Percentiles rank a stretch among this genome's conserved stretches.
These are phyloP conservation scores for Aspiorhynchus laticeps DNA, from an alignment of 2,113 vertebrate genomes.

Conservation along the genomic window DNA sequence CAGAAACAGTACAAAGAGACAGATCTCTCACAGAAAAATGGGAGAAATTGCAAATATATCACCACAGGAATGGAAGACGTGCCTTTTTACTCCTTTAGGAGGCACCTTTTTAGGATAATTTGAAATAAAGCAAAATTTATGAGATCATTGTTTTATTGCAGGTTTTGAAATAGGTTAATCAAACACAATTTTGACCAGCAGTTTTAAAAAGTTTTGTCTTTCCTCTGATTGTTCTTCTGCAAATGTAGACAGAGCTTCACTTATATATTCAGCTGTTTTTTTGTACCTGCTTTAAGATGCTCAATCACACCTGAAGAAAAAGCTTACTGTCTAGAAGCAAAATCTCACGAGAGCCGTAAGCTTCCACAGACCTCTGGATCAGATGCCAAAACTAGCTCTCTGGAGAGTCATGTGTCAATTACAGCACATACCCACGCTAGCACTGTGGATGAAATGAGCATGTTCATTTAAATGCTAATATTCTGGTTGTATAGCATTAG, in stretches of 20 bases:
- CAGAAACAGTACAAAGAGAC: neutral
- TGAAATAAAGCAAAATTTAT: neutral
- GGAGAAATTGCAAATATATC: neutral
- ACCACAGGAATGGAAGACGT: neutral
- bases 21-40: neutral
- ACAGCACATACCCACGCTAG: neutral
- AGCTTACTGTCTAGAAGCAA: neutral
- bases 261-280: neutral
- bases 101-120: neutral
- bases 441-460: neutral
- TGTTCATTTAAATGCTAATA: slow-evolving; percentile 18
- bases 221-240: neutral
- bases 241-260: neutral
- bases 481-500: neutral
- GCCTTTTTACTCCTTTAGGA: neutral
- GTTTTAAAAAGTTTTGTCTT: neutral
- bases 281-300: neutral
- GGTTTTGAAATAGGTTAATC: neutral
- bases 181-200: neutral
- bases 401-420: neutral
- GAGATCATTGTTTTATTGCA: neutral
- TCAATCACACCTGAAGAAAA: neutral
- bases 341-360: neutral
- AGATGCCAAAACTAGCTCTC: neutral
- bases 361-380: neutral